These are phyloP conservation scores for Gnathonemus longibarbis DNA, from an alignment of 2,113 vertebrate genomes.

Conservation along the genomic window DNA sequence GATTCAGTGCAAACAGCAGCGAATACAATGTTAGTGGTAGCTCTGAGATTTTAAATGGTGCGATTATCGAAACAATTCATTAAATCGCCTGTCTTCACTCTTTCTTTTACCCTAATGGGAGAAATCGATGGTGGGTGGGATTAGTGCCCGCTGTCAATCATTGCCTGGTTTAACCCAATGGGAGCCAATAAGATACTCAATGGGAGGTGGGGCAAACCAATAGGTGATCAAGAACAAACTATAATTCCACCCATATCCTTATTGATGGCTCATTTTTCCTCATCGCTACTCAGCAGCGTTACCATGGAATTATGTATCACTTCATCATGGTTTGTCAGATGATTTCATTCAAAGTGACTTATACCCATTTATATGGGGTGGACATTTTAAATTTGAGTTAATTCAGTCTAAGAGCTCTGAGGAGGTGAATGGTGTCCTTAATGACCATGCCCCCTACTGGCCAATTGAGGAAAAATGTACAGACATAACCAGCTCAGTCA, in stretches of 20 bases:
- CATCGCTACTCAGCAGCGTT: neutral
- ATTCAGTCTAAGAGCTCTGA: neutral
- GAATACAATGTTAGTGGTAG: neutral
- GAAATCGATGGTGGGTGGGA: neutral
- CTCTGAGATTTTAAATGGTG: neutral
- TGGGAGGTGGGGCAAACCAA: neutral
- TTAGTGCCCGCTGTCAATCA: neutral
- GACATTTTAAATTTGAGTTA: neutral
- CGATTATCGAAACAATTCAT: conserved; percentile 1
- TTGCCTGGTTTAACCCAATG: neutral
- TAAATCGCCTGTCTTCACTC: neutral
- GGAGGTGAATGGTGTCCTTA: neutral
- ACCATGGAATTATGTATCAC: neutral
- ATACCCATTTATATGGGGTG: neutral
- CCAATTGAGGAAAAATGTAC: neutral
- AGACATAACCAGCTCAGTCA: neutral
- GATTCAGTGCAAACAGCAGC: neutral
- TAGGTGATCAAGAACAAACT: neutral
- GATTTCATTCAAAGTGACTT: neutral
- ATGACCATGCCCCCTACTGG: neutral
- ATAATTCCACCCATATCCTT: neutral
- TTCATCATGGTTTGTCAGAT: neutral
- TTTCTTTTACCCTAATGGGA: neutral
- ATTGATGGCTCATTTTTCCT: neutral
- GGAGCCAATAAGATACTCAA: neutral